Conservation (phyloP, 2,113 vertebrate genomes). For the Panthera uncia region DNA sequence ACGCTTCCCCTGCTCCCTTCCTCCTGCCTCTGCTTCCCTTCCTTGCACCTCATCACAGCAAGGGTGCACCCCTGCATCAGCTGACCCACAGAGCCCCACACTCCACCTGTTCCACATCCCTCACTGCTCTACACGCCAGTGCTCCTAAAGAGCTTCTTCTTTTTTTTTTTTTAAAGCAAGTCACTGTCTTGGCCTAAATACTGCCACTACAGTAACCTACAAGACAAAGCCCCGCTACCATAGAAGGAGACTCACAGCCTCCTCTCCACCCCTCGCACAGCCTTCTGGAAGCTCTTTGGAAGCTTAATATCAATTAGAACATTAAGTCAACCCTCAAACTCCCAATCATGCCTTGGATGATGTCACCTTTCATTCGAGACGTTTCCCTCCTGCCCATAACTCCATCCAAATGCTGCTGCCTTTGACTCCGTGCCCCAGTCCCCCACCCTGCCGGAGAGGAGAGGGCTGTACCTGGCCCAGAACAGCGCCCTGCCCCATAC, state of each 20-base stretch:
- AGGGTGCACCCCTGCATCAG: not conserved
- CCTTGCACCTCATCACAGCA: not conserved
- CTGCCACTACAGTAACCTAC: not conserved
- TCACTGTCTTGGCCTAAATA: not conserved
- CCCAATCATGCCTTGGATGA: too few species aligned
- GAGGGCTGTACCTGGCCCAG: not conserved
- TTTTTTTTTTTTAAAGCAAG: not conserved
- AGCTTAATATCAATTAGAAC: not conserved
- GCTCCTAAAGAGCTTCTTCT: not conserved
- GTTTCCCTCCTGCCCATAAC: not conserved
- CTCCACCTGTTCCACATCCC: not conserved
- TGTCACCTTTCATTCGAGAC: fast-evolving
- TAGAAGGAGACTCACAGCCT: fast-evolving
- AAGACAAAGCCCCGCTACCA: not conserved
- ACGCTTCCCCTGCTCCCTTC: not conserved
- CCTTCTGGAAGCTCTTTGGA: not conserved
- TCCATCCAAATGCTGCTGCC: not conserved
- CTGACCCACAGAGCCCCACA: not conserved
- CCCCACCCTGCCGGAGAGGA: not conserved
- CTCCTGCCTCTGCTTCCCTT: not conserved
- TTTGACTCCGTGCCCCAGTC: not conserved
- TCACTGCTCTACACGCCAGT: fast-evolving
- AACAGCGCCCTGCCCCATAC: too few species aligned
- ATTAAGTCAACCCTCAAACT: not conserved
- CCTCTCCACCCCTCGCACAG: fast-evolving